These are phyloP conservation scores for Acronicta psi DNA, from an alignment of 2,888 invertebrate genomes.

Conservation along the genomic window DNA sequence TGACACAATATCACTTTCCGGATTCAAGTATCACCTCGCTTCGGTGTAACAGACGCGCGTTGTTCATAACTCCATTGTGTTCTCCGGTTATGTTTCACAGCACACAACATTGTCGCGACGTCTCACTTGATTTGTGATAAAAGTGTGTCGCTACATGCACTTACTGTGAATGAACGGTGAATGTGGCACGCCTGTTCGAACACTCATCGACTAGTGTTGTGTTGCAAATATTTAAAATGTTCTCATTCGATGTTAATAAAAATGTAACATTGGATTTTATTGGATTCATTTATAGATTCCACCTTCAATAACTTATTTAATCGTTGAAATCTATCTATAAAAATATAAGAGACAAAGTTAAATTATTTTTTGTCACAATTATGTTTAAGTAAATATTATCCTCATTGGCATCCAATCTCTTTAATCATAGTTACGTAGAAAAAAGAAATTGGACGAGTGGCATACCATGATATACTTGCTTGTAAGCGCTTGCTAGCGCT, in stretches of 20 bases:
- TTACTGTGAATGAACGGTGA: constrained; percentile 57
- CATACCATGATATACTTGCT: too few species aligned
- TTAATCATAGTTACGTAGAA: too few species aligned
- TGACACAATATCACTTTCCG: constrained; percentile 34
- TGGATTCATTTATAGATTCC: too few species aligned
- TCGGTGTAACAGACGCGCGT: constrained; percentile 51
- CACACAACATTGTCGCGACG: constrained; percentile 62
- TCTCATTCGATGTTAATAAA: constrained; percentile 13
- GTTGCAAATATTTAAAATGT: constrained; percentile 21
- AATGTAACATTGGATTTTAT: neutral
- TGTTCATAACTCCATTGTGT: constrained; percentile 62
- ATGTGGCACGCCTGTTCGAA: constrained; percentile 38
- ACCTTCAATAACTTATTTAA: too few species aligned
- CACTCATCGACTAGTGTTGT: constrained; percentile 36
- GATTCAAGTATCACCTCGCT: constrained; percentile 40
- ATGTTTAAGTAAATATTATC: too few species aligned
- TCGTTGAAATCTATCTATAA: too few species aligned
- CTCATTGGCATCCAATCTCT: too few species aligned
- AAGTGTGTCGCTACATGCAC: constrained; percentile 65
- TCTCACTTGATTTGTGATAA: constrained; percentile 72
- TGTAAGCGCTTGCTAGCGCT: too few species aligned
- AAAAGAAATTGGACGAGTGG: too few species aligned
- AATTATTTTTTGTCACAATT: too few species aligned
- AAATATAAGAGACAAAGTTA: too few species aligned
- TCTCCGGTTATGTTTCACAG: constrained; percentile 60